Conservation (phyloP, 2,113 vertebrate species). For the Nycticebus coucang region DNA sequence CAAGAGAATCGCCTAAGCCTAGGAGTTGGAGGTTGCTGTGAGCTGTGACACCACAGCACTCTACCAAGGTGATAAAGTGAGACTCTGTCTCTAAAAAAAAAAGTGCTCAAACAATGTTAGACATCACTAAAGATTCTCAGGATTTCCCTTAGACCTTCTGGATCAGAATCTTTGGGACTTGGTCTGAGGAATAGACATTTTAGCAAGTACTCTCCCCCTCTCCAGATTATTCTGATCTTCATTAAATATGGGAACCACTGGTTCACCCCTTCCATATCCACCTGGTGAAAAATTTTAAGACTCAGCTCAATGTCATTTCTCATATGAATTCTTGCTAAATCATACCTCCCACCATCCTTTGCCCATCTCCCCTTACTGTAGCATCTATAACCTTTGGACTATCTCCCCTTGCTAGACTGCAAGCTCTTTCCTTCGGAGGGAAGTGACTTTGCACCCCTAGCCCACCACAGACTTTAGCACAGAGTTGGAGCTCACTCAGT, state of each 20-base stretch:
- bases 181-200: constrained; percentile 1
- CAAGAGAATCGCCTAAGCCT: too few relatives aligned
- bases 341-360: background rate
- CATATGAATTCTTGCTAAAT: background rate
- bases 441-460: background rate
- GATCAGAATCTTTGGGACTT: background rate
- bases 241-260: background rate
- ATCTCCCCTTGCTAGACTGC: background rate
- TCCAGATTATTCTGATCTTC: background rate
- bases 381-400: background rate
- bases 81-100: too few relatives aligned
- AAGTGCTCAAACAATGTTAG: background rate
- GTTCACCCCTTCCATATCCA: background rate
- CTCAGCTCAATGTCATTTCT: constrained; percentile 9
- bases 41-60: too few relatives aligned
- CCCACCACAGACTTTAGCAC: background rate
- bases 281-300: constrained; percentile 1
- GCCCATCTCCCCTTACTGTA: background rate
- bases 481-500: background rate
- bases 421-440: constrained; percentile 2
- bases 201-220: background rate
- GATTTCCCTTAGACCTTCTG: background rate
- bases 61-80: too few relatives aligned
- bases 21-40: too few relatives aligned
- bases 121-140: background rate